These are phyloP conservation scores for Pseudoatta argentina DNA, from an alignment of 1,140 invertebrate species.

Conservation along the genomic window DNA sequence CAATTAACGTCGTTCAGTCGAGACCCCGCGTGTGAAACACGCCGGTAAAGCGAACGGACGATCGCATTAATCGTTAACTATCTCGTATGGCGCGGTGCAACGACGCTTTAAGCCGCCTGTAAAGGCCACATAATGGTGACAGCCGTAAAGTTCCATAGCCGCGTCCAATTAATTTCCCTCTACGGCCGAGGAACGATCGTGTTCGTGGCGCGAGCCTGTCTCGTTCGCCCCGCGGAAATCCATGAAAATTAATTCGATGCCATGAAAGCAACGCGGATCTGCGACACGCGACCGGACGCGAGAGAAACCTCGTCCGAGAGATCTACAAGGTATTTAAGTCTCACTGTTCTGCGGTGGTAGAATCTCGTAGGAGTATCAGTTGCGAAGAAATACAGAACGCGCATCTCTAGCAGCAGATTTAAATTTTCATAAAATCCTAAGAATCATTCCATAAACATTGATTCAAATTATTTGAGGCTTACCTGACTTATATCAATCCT, in stretches of 20 bases:
- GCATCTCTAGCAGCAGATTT: not conserved
- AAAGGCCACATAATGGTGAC: conserved; percentile 70
- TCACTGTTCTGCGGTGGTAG: not conserved
- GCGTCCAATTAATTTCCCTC: conserved; percentile 73
- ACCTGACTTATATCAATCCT: not conserved
- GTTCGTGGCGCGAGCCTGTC: conserved; percentile 38
- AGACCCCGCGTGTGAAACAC: conserved; percentile 72
- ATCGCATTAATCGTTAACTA: conserved; percentile 78
- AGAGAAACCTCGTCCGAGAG: conserved; percentile 23
- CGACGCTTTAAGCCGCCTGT: conserved; percentile 55
- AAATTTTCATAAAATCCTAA: not conserved
- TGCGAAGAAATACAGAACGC: conserved; percentile 7
- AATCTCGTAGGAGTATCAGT: not conserved
- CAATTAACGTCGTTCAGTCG: conserved; percentile 73
- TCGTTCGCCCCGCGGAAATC: conserved; percentile 55
- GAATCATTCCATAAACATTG: conserved; percentile 9
- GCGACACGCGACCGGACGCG: conserved; percentile 48
- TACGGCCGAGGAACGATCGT: conserved; percentile 47
- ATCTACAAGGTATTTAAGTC: conserved; percentile 5
- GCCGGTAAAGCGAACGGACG: conserved; percentile 64
- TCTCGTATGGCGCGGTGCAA: conserved; percentile 63
- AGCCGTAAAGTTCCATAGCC: conserved; percentile 73
- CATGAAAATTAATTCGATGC: conserved; percentile 70
- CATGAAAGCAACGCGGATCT: conserved; percentile 36
- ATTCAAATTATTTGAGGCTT: conserved; percentile 4